These are phyloP conservation scores for Dicaeum eximium DNA, from an alignment of 2,113 vertebrate genomes.

Conservation along the genomic window DNA sequence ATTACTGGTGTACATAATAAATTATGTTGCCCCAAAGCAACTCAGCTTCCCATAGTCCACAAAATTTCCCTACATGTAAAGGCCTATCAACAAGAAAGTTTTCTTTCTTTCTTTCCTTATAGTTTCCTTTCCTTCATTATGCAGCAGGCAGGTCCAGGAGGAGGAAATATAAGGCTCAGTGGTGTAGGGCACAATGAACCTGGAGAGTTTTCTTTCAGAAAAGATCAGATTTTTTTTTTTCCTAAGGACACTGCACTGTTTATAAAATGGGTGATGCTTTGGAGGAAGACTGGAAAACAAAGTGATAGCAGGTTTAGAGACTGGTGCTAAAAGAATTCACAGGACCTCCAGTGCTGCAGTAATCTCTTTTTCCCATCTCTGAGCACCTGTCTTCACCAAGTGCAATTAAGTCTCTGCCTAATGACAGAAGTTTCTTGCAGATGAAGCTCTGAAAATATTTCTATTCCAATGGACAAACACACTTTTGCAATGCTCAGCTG, in stretches of 20 bases:
- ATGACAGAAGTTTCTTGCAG: background rate
- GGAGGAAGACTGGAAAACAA: background rate
- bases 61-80: background rate
- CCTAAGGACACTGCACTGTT: background rate
- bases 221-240: background rate
- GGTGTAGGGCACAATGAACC: background rate
- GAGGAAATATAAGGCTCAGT: background rate
- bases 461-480: background rate
- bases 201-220: background rate
- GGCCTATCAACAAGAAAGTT: background rate
- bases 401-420: background rate
- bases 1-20: background rate
- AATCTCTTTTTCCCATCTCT: background rate
- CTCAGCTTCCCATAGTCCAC: background rate
- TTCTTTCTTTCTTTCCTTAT: background rate
- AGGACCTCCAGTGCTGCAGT: background rate
- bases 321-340: background rate
- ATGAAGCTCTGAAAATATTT: background rate
- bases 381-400: background rate
- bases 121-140: background rate
- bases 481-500: background rate
- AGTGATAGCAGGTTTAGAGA: background rate
- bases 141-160: background rate
- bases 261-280: background rate
- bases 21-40: background rate